phyloP scores from a whole-genome alignment of 2,113 vertebrate species.

The Hippocampus comes region DNA sequence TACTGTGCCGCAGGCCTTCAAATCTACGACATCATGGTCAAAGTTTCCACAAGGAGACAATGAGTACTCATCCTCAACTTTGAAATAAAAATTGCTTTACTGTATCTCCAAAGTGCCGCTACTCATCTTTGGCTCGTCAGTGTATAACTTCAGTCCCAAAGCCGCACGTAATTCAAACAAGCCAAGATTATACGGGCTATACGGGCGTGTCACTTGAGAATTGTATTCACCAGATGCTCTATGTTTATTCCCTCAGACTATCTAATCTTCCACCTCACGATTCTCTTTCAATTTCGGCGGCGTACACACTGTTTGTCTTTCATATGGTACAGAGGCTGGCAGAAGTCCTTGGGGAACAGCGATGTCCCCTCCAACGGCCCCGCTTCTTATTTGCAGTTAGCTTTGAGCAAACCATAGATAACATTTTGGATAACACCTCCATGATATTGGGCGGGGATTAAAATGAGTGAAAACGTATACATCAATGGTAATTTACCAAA shows the following conservation, averaged over 20 bases:
- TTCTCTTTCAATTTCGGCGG: constrained; percentile 44
- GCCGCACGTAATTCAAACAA: constrained; percentile 23
- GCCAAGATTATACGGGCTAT: constrained; percentile 22
- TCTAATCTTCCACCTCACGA: constrained; percentile 35
- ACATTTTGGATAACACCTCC: background rate
- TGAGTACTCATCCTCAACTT: background rate
- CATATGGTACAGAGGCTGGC: constrained; percentile 31
- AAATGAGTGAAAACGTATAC: background rate
- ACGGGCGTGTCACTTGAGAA: constrained; percentile 21
- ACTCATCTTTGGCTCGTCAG: constrained; percentile 10
- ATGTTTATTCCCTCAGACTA: constrained; percentile 38
- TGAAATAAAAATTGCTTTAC: constrained; percentile 1
- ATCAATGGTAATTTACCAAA: background rate
- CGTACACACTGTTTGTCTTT: constrained; percentile 33
- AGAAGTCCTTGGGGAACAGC: constrained; percentile 27
- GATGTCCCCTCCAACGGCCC: constrained; percentile 1
- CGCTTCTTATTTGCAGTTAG: constrained; percentile 6
- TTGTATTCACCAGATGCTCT: constrained; percentile 16
- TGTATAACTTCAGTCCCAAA: constrained; percentile 12
- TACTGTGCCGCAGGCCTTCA: background rate
- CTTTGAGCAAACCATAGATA: background rate
- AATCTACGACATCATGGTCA: background rate
- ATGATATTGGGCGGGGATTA: constrained; percentile 10
- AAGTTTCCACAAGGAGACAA: background rate
- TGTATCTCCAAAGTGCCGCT: background rate